Conservation (phyloP, 2,888 invertebrate genomes). For the Ophraella communa region DNA sequence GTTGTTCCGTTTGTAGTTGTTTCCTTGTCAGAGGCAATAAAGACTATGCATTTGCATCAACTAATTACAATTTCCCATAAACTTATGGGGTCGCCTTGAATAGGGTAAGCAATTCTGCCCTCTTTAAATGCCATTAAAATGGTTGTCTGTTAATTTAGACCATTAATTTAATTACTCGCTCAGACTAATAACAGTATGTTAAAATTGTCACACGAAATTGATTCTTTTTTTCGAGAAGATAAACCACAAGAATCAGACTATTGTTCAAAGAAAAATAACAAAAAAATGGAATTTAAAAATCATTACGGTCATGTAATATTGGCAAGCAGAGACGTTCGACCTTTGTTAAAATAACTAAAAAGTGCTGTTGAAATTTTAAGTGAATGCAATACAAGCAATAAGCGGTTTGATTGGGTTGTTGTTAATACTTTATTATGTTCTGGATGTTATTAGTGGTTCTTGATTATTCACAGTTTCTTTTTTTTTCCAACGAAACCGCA, state of each 20-base stretch:
- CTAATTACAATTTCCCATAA: conserved; percentile 31
- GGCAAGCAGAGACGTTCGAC: not conserved
- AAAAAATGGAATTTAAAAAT: not conserved
- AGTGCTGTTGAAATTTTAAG: not conserved
- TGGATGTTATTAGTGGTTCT: not conserved
- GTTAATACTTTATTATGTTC: not conserved
- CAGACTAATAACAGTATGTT: not conserved
- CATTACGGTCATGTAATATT: not conserved
- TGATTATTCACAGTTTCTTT: not conserved
- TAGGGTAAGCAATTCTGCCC: conserved; percentile 33
- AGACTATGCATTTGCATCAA: conserved; percentile 29
- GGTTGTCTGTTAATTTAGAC: conserved; percentile 34
- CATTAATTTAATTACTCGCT: conserved; percentile 31
- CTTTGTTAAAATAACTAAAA: not conserved
- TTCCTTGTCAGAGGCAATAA: conserved; percentile 17
- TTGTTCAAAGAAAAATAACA: not conserved
- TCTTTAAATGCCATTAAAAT: conserved; percentile 32
- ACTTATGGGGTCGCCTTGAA: conserved; percentile 29
- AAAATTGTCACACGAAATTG: not conserved
- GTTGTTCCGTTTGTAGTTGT: not conserved
- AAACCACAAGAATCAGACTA: not conserved
- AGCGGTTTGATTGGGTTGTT: not conserved
- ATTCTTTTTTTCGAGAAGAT: not conserved
- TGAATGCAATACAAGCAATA: not conserved
- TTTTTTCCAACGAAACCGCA: not conserved